A percentile compares a stretch with the other conserved stretches of the same genome.
These are phyloP conservation scores for Aplocera efformata DNA, from an alignment of 2,888 invertebrate species.

Conservation along the genomic window DNA sequence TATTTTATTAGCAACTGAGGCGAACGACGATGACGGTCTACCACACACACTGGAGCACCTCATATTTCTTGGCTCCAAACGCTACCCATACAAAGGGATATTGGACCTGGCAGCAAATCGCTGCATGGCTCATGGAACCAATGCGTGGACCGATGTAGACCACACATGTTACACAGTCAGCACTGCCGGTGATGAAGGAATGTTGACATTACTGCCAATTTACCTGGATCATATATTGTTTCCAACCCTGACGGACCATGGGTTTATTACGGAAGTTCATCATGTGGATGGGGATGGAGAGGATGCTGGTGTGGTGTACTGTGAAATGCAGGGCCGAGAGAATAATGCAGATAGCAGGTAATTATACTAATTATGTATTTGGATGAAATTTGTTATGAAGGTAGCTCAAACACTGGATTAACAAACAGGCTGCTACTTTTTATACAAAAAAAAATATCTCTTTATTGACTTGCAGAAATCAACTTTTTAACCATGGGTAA, in stretches of 20 bases:
- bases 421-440: no score
- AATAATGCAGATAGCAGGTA: constrained; percentile 87
- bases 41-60: constrained; percentile 96
- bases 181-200: constrained; percentile 91
- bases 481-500: no score
- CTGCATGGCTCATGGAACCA: constrained; percentile 94
- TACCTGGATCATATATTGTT: constrained; percentile 94
- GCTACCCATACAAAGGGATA: constrained; percentile 94
- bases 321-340: constrained; percentile 95
- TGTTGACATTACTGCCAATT: constrained; percentile 92
- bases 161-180: constrained; percentile 95
- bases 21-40: constrained; percentile 94
- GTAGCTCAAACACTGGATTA: not conserved
- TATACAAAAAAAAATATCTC: no score
- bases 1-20: constrained; percentile 96
- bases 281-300: constrained; percentile 93
- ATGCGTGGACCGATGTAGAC: constrained; percentile 93
- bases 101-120: constrained; percentile 93
- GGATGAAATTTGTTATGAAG: not conserved
- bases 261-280: constrained; percentile 94
- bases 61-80: constrained; percentile 93
- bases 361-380: constrained; percentile 2
- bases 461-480: no score
- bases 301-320: constrained; percentile 97
- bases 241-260: constrained; percentile 90